These are phyloP conservation scores for Malurus elegans DNA, from an alignment of 2,113 vertebrate species.

Conservation along the genomic window DNA sequence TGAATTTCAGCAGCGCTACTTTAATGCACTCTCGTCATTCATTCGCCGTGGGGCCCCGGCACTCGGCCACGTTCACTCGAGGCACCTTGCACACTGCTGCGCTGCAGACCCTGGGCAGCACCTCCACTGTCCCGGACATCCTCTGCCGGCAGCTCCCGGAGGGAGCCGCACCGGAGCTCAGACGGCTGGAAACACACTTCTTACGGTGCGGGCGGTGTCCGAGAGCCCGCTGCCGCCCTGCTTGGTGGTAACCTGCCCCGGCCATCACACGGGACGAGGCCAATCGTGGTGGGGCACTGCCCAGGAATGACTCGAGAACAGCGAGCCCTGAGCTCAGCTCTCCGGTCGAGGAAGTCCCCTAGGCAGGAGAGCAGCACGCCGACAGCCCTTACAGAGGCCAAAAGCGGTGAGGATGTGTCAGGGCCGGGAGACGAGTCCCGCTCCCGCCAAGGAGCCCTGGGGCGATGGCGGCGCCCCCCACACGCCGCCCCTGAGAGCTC, in stretches of 20 bases:
- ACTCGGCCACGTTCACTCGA: not conserved
- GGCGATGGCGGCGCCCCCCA: not conserved
- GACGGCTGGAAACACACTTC: not conserved
- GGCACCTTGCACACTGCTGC: not conserved
- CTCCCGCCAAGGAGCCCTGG: not conserved
- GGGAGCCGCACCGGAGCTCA: accelerated
- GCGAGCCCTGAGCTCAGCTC: not conserved
- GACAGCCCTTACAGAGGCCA: not conserved
- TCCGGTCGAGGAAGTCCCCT: no score
- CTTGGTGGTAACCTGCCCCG: not conserved
- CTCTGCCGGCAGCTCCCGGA: not conserved
- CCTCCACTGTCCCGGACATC: not conserved
- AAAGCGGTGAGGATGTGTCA: not conserved
- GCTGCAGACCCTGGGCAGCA: not conserved
- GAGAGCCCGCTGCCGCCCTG: not conserved
- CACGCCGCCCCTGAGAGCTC: not conserved
- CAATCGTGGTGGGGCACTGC: accelerated
- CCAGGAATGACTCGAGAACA: no score
- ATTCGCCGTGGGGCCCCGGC: not conserved
- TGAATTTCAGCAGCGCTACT: not conserved
- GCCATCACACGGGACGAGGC: not conserved
- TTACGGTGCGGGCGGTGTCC: not conserved
- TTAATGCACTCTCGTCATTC: not conserved
- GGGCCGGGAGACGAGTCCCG: no score
- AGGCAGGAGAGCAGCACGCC: not conserved